Conservation (phyloP, 1,140 invertebrate genomes). For the Papilio polyxenes region DNA sequence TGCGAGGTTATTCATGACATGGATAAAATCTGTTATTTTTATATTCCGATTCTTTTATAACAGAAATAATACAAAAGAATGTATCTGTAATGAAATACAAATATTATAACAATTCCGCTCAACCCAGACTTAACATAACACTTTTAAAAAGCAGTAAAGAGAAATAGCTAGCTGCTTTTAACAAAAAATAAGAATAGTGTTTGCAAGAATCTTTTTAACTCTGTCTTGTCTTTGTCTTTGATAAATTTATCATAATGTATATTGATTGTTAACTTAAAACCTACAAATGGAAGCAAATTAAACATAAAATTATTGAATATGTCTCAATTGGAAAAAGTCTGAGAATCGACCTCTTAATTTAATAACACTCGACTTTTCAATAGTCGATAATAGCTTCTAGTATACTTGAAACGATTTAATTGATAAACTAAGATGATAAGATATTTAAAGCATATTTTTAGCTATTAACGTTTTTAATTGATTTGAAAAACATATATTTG, state of each 20-base stretch:
- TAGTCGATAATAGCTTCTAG: neutral
- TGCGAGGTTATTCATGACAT: conserved; percentile 12
- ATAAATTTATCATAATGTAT: neutral
- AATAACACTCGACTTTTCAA: conserved; percentile 4
- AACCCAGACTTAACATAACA: neutral
- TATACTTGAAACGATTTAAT: neutral
- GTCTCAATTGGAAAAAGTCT: neutral
- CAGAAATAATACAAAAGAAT: conserved; percentile 14
- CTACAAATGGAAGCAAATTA: neutral
- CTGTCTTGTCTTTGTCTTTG: neutral
- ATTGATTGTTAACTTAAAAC: neutral
- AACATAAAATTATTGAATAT: neutral
- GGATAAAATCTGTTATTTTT: conserved; percentile 26
- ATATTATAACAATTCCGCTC: neutral
- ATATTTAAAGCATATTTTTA: neutral
- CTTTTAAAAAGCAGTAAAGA: neutral
- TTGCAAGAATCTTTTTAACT: neutral
- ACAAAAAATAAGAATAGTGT: neutral
- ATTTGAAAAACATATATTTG: neutral
- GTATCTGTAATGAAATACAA: conserved; percentile 4
- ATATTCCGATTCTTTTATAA: neutral
- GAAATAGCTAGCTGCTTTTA: neutral
- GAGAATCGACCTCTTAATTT: neutral
- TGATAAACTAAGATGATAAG: neutral
- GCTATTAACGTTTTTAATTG: neutral